phyloP scores from a whole-genome alignment of 1,140 invertebrate species.

The Drosophila pandora region DNA sequence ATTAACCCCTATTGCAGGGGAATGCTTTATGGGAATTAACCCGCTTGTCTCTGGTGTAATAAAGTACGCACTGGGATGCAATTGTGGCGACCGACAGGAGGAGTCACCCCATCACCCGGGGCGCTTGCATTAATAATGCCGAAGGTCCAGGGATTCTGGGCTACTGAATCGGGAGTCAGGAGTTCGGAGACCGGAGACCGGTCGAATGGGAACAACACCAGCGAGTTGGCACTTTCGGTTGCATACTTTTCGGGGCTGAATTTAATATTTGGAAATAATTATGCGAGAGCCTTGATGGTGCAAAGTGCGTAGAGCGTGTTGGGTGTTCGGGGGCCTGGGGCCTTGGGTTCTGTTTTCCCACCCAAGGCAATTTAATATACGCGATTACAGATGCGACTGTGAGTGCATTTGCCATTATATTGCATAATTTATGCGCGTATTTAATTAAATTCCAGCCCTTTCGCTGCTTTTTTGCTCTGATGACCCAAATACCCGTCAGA shows the following conservation, averaged over 20 bases:
- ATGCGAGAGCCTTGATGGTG: slow-evolving; percentile 42
- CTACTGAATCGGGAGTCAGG: neutral
- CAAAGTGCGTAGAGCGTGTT: slow-evolving; percentile 6
- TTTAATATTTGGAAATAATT: slow-evolving; percentile 78
- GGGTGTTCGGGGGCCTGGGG: neutral
- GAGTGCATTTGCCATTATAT: slow-evolving; percentile 62
- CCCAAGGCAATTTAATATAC: slow-evolving; percentile 25
- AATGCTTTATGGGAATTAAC: slow-evolving; percentile 8
- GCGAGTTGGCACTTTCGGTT: slow-evolving; percentile 22
- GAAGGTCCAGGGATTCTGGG: slow-evolving; percentile 5
- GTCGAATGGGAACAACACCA: slow-evolving; percentile 12
- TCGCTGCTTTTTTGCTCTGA: slow-evolving; percentile 41
- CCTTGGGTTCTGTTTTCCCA: neutral
- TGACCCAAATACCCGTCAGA: slow-evolving; percentile 60
- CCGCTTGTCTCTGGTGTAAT: neutral
- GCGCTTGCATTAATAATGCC: slow-evolving; percentile 71
- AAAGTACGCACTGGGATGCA: slow-evolving; percentile 16
- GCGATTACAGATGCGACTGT: slow-evolving; percentile 24
- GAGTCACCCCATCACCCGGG: slow-evolving; percentile 17
- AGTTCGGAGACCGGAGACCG: slow-evolving; percentile 8
- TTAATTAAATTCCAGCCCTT: slow-evolving; percentile 77
- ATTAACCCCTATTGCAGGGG: neutral
- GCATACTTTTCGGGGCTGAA: slow-evolving; percentile 66
- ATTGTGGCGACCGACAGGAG: slow-evolving; percentile 42
- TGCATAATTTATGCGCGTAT: slow-evolving; percentile 74